A percentile compares a stretch with the other conserved stretches of the same genome.
phyloP scores from a whole-genome alignment of 2,888 invertebrate species.

The Helobdella robusta region DNA sequence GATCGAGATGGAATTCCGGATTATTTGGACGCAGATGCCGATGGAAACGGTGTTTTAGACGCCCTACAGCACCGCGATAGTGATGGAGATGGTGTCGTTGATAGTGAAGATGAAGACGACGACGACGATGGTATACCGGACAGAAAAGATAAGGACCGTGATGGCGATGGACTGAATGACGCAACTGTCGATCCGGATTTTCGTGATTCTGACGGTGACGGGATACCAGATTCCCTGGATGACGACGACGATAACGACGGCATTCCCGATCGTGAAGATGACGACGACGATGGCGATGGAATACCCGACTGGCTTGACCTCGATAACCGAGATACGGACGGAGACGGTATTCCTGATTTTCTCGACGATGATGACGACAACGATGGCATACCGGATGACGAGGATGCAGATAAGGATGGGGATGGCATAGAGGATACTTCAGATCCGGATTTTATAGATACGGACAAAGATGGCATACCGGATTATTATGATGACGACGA shows the following conservation, averaged over 20 bases:
- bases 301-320: slow-evolving; percentile 25
- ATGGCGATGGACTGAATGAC: slow-evolving; percentile 26
- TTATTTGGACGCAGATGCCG: slow-evolving; percentile 24
- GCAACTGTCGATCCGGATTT: slow-evolving; percentile 25
- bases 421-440: slow-evolving; percentile 25
- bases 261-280: slow-evolving; percentile 20
- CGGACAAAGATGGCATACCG: slow-evolving; percentile 26
- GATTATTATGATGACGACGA: slow-evolving; percentile 28
- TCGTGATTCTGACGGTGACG: slow-evolving; percentile 25
- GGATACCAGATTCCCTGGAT: slow-evolving; percentile 23
- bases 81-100: slow-evolving; percentile 24
- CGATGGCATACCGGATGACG: slow-evolving; percentile 27
- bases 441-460: slow-evolving; percentile 25
- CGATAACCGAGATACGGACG: slow-evolving; percentile 25
- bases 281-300: slow-evolving; percentile 26
- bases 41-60: slow-evolving; percentile 26
- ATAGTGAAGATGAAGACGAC: slow-evolving; percentile 26
- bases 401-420: slow-evolving; percentile 25
- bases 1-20: slow-evolving; percentile 29
- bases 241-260: slow-evolving; percentile 27
- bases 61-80: slow-evolving; percentile 16
- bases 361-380: slow-evolving; percentile 27
- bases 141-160: slow-evolving; percentile 17
- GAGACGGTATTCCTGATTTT: slow-evolving; percentile 25
- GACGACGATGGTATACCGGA: slow-evolving; percentile 28